Evolutionary conservation across 1,140 invertebrate genomes (phyloP), one percentile per base, ranked within the genome.

Genomic region (Pachyrhynchus sulphureomaculatus): DNA sequence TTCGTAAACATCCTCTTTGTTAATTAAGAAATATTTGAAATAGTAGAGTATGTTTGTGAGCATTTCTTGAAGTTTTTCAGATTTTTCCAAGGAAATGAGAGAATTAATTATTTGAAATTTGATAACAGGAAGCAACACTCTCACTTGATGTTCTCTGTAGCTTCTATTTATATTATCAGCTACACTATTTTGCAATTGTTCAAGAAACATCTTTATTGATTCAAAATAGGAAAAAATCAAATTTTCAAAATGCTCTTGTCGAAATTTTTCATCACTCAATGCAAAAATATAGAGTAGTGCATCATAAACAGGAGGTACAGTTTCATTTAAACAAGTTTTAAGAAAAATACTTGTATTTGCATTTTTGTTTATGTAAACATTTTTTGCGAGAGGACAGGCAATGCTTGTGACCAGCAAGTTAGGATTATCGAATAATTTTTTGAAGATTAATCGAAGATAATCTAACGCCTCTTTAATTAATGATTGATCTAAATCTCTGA

Each of bases 271-370:
- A 18, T 55, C 26, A 29, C 24, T 63, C 2, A 57, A 18, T 6
- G 53, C 24, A 51, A 63, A 63, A 10, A 63, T 56, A 13, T 36
- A 51, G 0, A 63, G 15, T 9, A 63, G 32, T n/a, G 53, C 61
- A 36, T 63, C 61, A 20, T 44, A 56, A 4, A 18, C 44, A 26
- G 47, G 53, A n/a, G 61, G 49, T 15, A 62, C 12, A 2, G 37
- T 24, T 32, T 53, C 18, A 3, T 23, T 15, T 29, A 23, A 10
- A 36, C 2, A 8, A 9, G 9, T 23, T 18, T 56, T 13, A 17
- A 56, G 13, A 21, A 56, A 44, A 9, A 37, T 34, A 44, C 18
- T 15, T 32, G 41, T 10, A 1, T 17, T 42, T 21, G 1, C 15
- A 4, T 36, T 17, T 24, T 29, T 8, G 15, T 51, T 52, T 29